Percentiles rank a stretch among this genome's conserved stretches.
phyloP scores from a whole-genome alignment of 2,888 invertebrate species.

The Hydriomena furcata region DNA sequence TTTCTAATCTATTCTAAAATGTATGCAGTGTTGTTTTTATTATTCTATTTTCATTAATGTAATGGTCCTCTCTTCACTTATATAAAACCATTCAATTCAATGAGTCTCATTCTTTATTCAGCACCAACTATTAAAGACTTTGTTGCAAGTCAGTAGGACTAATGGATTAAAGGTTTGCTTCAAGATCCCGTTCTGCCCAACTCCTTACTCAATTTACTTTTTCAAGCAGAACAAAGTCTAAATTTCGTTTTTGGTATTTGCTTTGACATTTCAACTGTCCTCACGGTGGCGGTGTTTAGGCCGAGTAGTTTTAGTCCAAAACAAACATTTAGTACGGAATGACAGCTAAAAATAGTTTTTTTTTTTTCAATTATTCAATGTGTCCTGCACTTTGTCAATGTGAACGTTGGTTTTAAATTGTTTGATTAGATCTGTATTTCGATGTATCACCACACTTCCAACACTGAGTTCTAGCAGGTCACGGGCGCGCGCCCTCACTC shows the following conservation, averaged over 20 bases:
- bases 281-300: conserved; percentile 81
- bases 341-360: conserved; percentile 64
- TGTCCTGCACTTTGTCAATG: conserved; percentile 74
- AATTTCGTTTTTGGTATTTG: conserved; percentile 84
- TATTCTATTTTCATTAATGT: no score
- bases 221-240: conserved; percentile 81
- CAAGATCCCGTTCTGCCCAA: conserved; percentile 70
- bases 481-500: conserved; percentile 61
- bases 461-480: conserved; percentile 58
- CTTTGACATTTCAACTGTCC: conserved; percentile 66
- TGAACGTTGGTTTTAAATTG: conserved; percentile 74
- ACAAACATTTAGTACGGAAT: conserved; percentile 75
- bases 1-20: no score
- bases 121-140: background rate
- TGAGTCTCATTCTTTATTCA: conserved; percentile 19
- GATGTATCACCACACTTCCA: conserved; percentile 79
- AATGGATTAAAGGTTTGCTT: conserved; percentile 59
- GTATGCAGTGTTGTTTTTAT: no score
- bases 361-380: conserved; percentile 67
- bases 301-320: conserved; percentile 73
- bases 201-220: conserved; percentile 59
- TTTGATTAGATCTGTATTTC: conserved; percentile 79
- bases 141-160: background rate
- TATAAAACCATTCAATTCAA: background rate
- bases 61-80: no score